Evolutionary conservation across 2,888 invertebrate genomes (phyloP).

Genomic region (Eristalis pertinax): DNA sequence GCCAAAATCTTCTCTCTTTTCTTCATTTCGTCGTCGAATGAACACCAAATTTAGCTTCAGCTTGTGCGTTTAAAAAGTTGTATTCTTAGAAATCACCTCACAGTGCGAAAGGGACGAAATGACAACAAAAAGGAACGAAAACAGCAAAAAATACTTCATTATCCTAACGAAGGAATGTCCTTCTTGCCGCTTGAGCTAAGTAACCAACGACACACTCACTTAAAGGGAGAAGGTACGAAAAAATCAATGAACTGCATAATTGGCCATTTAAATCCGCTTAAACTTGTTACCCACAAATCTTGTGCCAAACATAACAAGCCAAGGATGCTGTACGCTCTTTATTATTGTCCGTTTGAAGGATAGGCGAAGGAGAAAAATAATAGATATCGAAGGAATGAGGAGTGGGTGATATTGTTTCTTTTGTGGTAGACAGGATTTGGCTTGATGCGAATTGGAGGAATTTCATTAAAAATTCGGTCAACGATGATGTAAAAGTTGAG

Average conservation of each 20-base stretch:
- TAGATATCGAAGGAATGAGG: not conserved
- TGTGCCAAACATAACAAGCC: conserved; percentile 23
- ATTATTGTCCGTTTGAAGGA: not conserved
- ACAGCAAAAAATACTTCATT: conserved; percentile 13
- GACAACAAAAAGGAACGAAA: not conserved
- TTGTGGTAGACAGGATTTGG: not conserved
- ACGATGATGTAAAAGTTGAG: conserved; percentile 8
- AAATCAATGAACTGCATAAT: conserved; percentile 79
- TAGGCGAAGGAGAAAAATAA: not conserved
- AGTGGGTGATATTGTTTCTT: not conserved
- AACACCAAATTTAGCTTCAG: conserved; percentile 29
- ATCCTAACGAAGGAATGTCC: conserved; percentile 24
- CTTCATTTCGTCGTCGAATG: conserved; percentile 46
- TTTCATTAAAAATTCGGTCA: conserved; percentile 11
- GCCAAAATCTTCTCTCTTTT: conserved; percentile 15
- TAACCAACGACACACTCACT: conserved; percentile 68
- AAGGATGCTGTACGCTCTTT: not conserved
- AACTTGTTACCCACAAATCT: conserved; percentile 53
- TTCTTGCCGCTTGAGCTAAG: conserved; percentile 65
- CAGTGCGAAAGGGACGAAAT: not conserved
- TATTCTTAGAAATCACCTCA: conserved; percentile 8
- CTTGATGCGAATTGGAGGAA: not conserved
- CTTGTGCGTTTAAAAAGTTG: conserved; percentile 18
- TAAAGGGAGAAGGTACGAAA: conserved; percentile 19
- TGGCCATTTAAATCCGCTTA: conserved; percentile 75